A percentile compares a stretch with the other conserved stretches of the same genome.
Evolutionary conservation across 1,140 invertebrate species (phyloP).

Genomic region (Ceratina japonica): DNA sequence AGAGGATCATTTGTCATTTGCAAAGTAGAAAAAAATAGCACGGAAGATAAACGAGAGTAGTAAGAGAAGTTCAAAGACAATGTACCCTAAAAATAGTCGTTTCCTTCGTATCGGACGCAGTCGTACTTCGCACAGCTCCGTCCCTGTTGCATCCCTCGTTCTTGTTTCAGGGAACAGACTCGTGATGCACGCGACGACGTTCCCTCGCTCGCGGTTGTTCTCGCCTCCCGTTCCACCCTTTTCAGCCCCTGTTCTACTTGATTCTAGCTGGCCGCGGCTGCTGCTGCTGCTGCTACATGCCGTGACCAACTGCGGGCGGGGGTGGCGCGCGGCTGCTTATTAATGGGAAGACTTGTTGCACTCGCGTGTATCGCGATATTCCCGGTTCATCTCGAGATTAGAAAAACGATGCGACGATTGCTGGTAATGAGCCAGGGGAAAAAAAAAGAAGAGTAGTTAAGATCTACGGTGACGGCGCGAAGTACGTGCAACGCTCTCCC

Average conservation of each 20-base stretch:
- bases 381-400: background rate
- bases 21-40: too few species aligned
- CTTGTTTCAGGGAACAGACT: slow-evolving; percentile 24
- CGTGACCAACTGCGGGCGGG: slow-evolving; percentile 40
- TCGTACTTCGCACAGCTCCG: slow-evolving; percentile 2
- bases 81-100: background rate
- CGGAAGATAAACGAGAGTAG: background rate
- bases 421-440: background rate
- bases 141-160: slow-evolving; percentile 37
- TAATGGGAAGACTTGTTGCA: slow-evolving; percentile 61
- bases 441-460: too few species aligned
- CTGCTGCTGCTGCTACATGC: slow-evolving; percentile 6
- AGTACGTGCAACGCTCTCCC: too few species aligned
- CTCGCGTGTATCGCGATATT: slow-evolving; percentile 19
- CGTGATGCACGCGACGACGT: slow-evolving; percentile 15
- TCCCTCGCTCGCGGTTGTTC: slow-evolving; percentile 21
- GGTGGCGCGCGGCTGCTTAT: slow-evolving; percentile 32
- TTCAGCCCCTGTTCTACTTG: slow-evolving; percentile 9
- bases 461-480: too few species aligned
- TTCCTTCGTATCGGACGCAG: background rate
- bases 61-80: too few species aligned
- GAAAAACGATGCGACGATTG: background rate
- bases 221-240: slow-evolving; percentile 1
- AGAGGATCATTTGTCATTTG: too few species aligned
- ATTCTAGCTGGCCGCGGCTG: slow-evolving; percentile 4